Evolutionary conservation across 2,113 vertebrate species (phyloP), one percentile per base, ranked within the genome.

Genomic region (Pagrus major): DNA sequence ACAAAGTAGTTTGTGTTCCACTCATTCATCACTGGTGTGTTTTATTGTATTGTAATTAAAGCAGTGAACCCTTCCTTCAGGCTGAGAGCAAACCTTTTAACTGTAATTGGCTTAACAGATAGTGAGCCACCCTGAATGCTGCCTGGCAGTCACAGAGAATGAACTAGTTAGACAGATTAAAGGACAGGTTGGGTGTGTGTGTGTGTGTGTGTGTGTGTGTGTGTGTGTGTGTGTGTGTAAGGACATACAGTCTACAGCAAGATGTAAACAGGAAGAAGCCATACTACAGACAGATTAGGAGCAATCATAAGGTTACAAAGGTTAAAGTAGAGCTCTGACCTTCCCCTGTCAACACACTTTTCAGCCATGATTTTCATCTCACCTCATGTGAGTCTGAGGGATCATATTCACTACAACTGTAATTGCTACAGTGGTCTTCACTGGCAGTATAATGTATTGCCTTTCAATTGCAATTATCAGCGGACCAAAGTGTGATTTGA

Each of bases 31-130:
- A n/a, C 23, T 27, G 25, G 23, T 27, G 12, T 54, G 23, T 51
- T 14, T 52, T 23, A 23, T 9, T 52, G 23, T 27, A 52, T 52
- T 52, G 14, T 27, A 6, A 52, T 31, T 54, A 54, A 16, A 23
- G 15, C 54, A 18, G 15, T 55, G 54, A 55, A 55, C 54, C 12
- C 1, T 7, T 55, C 16, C 52, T 56, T 56, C 4, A 31, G 54
- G 20, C 18, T 21, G 25, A 16, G 42, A 54, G 41, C 11, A 60
- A 56, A 46, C 10, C 47, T 7, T 68, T 52, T 52, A 66, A 21
- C 10, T 47, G 27, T 33, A 47, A 65, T 44, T 65, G 61, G 61
- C 46, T 64, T 65, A 65, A 29, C 15, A 29, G 39, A 44, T 16
- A 66, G 27, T 47, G 44, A 66, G 29, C 63, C 55, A 58, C 9